A percentile compares a stretch with the other conserved stretches of the same genome.
These are phyloP conservation scores for Rhizomys pruinosus DNA, from an alignment of 2,113 vertebrate genomes.

Conservation along the genomic window DNA sequence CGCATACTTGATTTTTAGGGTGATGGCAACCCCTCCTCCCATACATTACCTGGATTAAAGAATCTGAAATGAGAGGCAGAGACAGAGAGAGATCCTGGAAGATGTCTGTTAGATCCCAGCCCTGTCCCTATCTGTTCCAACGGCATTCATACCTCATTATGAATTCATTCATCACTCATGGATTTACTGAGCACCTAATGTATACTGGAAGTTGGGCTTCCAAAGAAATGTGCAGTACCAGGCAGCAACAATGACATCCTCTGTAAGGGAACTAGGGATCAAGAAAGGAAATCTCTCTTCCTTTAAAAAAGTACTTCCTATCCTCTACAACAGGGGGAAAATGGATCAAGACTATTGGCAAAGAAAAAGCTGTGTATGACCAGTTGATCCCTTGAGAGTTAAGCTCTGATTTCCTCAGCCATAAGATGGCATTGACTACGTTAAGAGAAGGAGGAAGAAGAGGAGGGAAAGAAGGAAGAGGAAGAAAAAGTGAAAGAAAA, in stretches of 20 bases:
- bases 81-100: neutral
- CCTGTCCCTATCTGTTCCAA: neutral
- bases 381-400: neutral
- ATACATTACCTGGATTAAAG: neutral
- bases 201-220: neutral
- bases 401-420: neutral
- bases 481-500: neutral
- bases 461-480: neutral
- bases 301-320: neutral
- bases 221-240: conserved; percentile 12
- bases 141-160: neutral
- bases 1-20: neutral
- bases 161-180: neutral
- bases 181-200: conserved; percentile 32
- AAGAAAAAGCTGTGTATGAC: neutral
- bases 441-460: neutral
- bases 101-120: neutral
- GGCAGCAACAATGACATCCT: neutral
- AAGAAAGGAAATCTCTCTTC: neutral
- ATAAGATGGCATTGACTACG: neutral
- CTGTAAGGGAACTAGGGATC: neutral
- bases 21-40: neutral
- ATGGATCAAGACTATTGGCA: neutral
- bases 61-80: neutral
- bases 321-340: neutral